phyloP scores from a whole-genome alignment of 2,113 vertebrate species.

The Promerops cafer region DNA sequence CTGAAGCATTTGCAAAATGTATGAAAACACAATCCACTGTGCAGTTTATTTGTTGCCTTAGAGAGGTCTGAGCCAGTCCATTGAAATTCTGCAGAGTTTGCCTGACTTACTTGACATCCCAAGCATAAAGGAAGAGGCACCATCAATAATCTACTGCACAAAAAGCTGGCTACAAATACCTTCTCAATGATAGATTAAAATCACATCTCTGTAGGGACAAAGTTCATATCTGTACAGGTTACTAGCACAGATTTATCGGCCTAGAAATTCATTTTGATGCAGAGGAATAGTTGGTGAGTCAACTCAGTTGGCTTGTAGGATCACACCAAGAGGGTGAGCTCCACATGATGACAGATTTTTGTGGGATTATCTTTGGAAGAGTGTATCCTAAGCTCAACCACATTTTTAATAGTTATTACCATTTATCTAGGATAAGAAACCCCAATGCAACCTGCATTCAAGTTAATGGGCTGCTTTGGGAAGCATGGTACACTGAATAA shows the following conservation, averaged over 20 bases:
- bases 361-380: not conserved
- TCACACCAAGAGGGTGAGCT: not conserved
- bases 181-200: conserved; percentile 8
- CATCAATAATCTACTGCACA: not conserved
- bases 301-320: not conserved
- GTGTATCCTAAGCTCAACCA: not conserved
- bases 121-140: not conserved
- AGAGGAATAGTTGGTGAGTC: not conserved
- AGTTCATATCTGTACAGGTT: not conserved
- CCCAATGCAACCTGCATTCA: not conserved
- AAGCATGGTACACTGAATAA: not conserved
- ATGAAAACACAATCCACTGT: not conserved
- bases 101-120: not conserved
- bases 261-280: not conserved
- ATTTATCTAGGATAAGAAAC: not conserved
- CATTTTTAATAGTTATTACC: not conserved
- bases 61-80: not conserved
- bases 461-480: not conserved
- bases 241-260: not conserved
- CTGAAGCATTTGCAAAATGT: not conserved
- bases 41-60: not conserved
- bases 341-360: not conserved
- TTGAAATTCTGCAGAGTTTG: not conserved
- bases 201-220: not conserved
- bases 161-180: conserved; percentile 5